Conservation (phyloP, 1,140 invertebrate species). For the Nixonia krombeini region DNA sequence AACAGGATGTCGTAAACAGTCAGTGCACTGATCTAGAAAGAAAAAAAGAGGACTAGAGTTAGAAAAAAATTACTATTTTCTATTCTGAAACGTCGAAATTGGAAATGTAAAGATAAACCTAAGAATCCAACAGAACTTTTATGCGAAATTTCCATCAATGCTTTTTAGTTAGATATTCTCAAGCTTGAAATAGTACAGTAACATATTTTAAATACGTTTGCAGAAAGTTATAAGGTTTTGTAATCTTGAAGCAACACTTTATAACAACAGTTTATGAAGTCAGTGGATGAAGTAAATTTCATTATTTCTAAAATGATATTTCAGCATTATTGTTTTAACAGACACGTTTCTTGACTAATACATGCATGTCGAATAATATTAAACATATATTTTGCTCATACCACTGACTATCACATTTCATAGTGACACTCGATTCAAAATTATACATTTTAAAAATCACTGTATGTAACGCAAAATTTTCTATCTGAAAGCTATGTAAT, state of each 20-base stretch:
- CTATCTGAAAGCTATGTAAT: not conserved
- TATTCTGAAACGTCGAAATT: constrained; percentile 7
- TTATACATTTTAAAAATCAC: no score
- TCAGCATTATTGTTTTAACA: no score
- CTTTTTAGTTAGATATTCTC: constrained; percentile 62
- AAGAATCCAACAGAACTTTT: constrained; percentile 13
- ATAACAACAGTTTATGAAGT: constrained; percentile 4
- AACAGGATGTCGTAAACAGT: constrained; percentile 32
- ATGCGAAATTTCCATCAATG: constrained; percentile 27
- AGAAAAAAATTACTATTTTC: constrained; percentile 30
- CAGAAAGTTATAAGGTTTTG: constrained; percentile 1
- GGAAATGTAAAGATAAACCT: constrained; percentile 11
- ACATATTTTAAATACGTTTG: constrained; percentile 47
- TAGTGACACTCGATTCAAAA: no score
- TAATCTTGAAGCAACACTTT: constrained; percentile 6
- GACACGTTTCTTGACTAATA: no score
- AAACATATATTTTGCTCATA: no score
- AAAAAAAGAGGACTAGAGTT: constrained; percentile 18
- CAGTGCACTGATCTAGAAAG: constrained; percentile 27
- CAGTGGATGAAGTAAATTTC: no score
- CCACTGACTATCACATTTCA: no score
- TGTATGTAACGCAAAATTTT: not conserved
- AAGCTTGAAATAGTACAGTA: constrained; percentile 62
- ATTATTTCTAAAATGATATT: no score
- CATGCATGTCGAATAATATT: no score